phyloP scores from a whole-genome alignment of 2,113 vertebrate genomes.

The Chaetodon trifascialis region DNA sequence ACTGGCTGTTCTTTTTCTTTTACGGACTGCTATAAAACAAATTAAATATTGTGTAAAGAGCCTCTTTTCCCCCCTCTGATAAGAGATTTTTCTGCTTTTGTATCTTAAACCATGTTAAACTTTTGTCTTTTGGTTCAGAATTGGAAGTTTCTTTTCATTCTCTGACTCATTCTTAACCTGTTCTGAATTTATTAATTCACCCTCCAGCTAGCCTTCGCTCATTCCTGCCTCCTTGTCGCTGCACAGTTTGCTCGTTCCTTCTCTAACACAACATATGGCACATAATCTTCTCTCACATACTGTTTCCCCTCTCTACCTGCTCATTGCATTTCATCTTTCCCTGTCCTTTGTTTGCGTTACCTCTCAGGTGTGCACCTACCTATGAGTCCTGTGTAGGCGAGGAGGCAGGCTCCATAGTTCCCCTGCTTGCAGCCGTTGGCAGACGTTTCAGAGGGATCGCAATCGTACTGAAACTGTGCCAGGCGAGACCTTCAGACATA shows the following conservation, averaged over 20 bases:
- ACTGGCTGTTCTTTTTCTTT: slow-evolving; percentile 41
- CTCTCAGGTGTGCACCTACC: slow-evolving; percentile 81
- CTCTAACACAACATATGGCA: slow-evolving; percentile 19
- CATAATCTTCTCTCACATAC: neutral
- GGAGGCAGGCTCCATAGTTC: slow-evolving; percentile 87
- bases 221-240: neutral
- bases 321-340: slow-evolving; percentile 13
- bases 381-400: slow-evolving; percentile 93
- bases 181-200: slow-evolving; percentile 28
- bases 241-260: neutral
- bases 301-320: slow-evolving; percentile 2
- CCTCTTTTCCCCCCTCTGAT: neutral
- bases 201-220: slow-evolving; percentile 8
- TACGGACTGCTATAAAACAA: slow-evolving; percentile 49
- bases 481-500: slow-evolving; percentile 88
- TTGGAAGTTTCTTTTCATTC: slow-evolving; percentile 20
- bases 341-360: neutral
- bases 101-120: slow-evolving; percentile 21
- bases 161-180: slow-evolving; percentile 21
- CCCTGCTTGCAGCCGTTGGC: slow-evolving; percentile 86
- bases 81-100: slow-evolving; percentile 15
- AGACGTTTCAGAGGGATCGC: slow-evolving; percentile 81
- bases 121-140: slow-evolving; percentile 29
- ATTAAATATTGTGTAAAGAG: slow-evolving; percentile 42
- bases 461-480: slow-evolving; percentile 92